Percentiles rank a stretch among this genome's conserved stretches.
Conservation (phyloP, 2,888 invertebrate genomes). For the Leptinotarsa peninsularis region DNA sequence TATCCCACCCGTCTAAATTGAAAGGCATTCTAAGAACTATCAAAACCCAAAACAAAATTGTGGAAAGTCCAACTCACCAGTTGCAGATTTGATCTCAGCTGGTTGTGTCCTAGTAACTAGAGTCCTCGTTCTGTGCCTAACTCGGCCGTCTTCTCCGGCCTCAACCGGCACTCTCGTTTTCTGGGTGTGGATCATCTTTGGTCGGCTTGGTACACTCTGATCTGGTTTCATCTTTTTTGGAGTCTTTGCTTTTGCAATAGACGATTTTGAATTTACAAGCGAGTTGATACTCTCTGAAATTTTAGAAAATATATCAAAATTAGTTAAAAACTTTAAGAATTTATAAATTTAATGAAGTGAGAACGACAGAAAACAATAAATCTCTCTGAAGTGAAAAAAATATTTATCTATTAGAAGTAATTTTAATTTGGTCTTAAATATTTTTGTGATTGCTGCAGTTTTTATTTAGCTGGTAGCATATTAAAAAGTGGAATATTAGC, state of each 20-base stretch:
- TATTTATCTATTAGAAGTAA: not conserved
- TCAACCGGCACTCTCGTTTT: conserved; percentile 71
- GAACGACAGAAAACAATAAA: not conserved
- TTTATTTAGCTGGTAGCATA: too few species aligned
- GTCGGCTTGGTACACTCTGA: conserved; percentile 68
- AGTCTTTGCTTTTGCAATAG: conserved; percentile 40
- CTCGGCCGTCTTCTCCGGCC: conserved; percentile 68
- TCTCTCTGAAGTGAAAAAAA: not conserved
- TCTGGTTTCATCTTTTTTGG: conserved; percentile 59
- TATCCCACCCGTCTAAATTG: conserved; percentile 6
- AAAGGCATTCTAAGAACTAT: not conserved
- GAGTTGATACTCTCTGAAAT: conserved; percentile 66
- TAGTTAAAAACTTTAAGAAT: too few species aligned
- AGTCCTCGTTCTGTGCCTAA: conserved; percentile 71
- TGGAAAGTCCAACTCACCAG: conserved; percentile 51
- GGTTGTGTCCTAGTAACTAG: conserved; percentile 69
- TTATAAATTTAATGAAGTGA: too few species aligned
- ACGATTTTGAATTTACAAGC: conserved; percentile 65
- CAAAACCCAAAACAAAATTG: too few species aligned
- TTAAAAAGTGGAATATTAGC: too few species aligned
- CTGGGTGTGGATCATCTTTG: conserved; percentile 84
- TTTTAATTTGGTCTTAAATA: not conserved
- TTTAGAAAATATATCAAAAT: not conserved
- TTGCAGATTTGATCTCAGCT: conserved; percentile 66
- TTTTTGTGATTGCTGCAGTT: too few species aligned